A percentile compares a stretch with the other conserved stretches of the same genome.
Evolutionary conservation across 2,888 invertebrate genomes (phyloP).

Genomic region (Petrophora chlorosata): DNA sequence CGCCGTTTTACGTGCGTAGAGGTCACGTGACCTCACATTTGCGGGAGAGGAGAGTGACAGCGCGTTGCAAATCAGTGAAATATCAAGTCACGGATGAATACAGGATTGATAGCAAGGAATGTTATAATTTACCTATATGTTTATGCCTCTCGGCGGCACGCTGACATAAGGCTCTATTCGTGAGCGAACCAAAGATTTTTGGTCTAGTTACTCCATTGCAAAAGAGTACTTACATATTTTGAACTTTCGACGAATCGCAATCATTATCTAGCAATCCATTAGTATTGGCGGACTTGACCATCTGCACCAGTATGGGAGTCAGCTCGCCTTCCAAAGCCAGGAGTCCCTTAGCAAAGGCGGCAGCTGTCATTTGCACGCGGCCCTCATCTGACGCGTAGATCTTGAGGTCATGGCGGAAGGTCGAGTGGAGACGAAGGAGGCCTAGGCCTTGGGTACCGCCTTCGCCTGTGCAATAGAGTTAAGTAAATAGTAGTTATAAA

Average conservation of each 20-base stretch:
- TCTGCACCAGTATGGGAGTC: constrained; percentile 99
- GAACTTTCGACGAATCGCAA: constrained; percentile 97
- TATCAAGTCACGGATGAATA: no score
- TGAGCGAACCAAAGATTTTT: no score
- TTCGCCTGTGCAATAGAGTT: constrained; percentile 85
- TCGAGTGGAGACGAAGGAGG: constrained; percentile 96
- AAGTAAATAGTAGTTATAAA: background rate
- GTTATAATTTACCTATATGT: no score
- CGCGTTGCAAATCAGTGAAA: no score
- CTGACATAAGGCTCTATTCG: no score
- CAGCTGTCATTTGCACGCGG: constrained; percentile 99
- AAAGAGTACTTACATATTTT: constrained; percentile 95
- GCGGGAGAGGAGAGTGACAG: no score
- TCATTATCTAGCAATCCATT: constrained; percentile 99
- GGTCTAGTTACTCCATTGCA: no score
- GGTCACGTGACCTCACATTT: no score
- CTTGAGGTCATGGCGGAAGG: constrained; percentile 99
- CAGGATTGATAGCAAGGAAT: no score
- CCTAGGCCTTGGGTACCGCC: constrained; percentile 97
- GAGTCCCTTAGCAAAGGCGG: constrained; percentile 99
- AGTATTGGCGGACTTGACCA: constrained; percentile 99
- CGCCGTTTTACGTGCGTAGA: no score
- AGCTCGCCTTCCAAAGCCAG: constrained; percentile 98
- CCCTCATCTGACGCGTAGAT: constrained; percentile 99
- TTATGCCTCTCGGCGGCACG: no score